Evolutionary conservation across 1,140 invertebrate genomes (phyloP).

Genomic region (Gryllus bimaculatus): DNA sequence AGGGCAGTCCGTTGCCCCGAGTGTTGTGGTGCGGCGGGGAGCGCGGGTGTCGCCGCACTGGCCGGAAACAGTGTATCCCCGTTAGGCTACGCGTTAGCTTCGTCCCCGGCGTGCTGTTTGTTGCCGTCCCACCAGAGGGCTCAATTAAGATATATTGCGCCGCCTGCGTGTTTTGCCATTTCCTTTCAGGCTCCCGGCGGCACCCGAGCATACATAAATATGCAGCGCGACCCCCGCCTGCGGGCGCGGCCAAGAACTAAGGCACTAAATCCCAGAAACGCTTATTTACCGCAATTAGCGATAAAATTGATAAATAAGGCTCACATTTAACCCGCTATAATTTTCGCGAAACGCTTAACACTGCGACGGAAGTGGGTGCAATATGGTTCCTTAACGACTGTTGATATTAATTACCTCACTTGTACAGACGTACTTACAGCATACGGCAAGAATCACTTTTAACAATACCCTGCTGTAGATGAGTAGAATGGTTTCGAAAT

Average conservation of each 20-base stretch:
- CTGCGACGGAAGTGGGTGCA: too few species aligned
- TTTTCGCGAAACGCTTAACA: background rate
- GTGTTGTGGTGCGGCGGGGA: too few species aligned
- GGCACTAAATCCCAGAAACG: background rate
- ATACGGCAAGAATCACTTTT: too few species aligned
- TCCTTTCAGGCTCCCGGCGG: background rate
- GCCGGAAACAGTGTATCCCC: background rate
- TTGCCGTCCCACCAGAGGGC: background rate
- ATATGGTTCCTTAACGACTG: too few species aligned
- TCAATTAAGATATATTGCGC: slow-evolving; percentile 1
- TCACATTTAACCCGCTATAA: background rate
- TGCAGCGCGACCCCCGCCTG: background rate
- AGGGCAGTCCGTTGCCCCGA: too few species aligned
- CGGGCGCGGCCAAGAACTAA: background rate
- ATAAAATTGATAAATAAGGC: slow-evolving; percentile 2
- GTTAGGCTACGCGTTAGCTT: background rate
- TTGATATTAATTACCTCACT: too few species aligned
- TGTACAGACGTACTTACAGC: too few species aligned
- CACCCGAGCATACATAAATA: background rate
- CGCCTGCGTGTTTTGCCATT: background rate
- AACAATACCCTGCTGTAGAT: too few species aligned
- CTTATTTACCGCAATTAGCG: background rate
- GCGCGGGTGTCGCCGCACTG: too few species aligned
- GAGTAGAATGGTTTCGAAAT: too few species aligned
- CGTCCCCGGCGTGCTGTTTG: background rate